Evolutionary conservation across 2,797 vertebrate species (phyloP).

Genomic region (Myripristis jacobus): DNA sequence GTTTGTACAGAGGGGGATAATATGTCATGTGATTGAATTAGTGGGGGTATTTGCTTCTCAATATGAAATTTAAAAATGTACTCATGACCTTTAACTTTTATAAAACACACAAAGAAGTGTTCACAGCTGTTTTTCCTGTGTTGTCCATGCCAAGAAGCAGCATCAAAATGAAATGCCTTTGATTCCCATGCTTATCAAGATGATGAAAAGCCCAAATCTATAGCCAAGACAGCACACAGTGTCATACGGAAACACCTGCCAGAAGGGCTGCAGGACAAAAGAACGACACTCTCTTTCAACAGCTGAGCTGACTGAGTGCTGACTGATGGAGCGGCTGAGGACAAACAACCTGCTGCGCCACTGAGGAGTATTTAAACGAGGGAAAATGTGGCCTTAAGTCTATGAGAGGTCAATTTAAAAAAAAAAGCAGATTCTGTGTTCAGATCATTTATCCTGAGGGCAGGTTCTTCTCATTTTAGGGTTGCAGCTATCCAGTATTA

Average conservation of each 20-base stretch:
- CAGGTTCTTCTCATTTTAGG: too few relatives aligned
- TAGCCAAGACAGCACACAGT: background rate
- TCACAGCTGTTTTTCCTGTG: background rate
- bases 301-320: background rate
- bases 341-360: background rate
- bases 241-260: constrained; percentile 6
- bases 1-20: background rate
- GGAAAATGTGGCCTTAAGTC: background rate
- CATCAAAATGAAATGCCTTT: constrained; percentile 9
- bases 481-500: too few relatives aligned
- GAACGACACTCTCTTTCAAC: background rate
- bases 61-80: background rate
- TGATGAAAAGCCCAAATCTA: constrained; percentile 2
- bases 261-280: background rate
- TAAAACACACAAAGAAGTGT: background rate
- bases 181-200: constrained; percentile 4
- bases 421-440: too few relatives aligned
- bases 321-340: background rate
- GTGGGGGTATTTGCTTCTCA: background rate
- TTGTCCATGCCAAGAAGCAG: constrained; percentile 7
- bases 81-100: constrained; percentile 20
- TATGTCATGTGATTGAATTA: background rate
- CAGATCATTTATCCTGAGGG: too few relatives aligned
- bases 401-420: background rate
- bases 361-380: background rate